Base-by-base conservation (phyloP, 2,797 vertebrate genomes). In the Gambusia yucatana region DNA sequence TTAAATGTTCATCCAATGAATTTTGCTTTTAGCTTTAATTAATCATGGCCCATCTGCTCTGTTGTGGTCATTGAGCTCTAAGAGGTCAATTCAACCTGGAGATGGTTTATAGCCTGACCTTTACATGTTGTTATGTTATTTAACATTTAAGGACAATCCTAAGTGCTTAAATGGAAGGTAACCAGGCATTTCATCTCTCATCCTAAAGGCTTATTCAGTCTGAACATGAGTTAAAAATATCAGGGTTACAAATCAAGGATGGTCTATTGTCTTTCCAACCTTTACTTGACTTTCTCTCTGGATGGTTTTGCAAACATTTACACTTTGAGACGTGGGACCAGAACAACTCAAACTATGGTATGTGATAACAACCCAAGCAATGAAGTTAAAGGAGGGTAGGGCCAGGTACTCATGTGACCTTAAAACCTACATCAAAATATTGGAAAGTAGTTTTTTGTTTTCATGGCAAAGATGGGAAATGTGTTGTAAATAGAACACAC, bases 381-480 rank as follows among this genome's bases (percentile, higher is more conserved):
- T 44, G 22, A 70, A 44, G 20, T 25, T 44, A n/a, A 44, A 14
- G 25, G 13, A 67, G 36, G 8, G 36, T 11, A 39, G 17, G 20
- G 9, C 63, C 36, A 39, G 36, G 39, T 33, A 17, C 59, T 20
- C 36, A 2, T 33, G 13, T 6, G 28, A 61, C 4, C 16, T 41
- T 25, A 28, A 11, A 71, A 71, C n/a, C n/a, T 0, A 16, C 11
- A 71, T 46, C 13, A n/a, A 16, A 44, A 70, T 70, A 7, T 70
- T 7, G 3, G 75, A 9, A 50, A 30, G 3, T 80, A 52, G 33
- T 1, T 25, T 78, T 4, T 73, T 9, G 10, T 36, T 78, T 20
- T 77, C 65, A 73, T 57, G 70, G n/a, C 61, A 84, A 88, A 71
- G 77, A 86, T 83, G 88, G 86, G 65, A 90, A 89, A 88, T 90